phyloP scores from a whole-genome alignment of 2,113 vertebrate species.

The Pangasianodon gigas region DNA sequence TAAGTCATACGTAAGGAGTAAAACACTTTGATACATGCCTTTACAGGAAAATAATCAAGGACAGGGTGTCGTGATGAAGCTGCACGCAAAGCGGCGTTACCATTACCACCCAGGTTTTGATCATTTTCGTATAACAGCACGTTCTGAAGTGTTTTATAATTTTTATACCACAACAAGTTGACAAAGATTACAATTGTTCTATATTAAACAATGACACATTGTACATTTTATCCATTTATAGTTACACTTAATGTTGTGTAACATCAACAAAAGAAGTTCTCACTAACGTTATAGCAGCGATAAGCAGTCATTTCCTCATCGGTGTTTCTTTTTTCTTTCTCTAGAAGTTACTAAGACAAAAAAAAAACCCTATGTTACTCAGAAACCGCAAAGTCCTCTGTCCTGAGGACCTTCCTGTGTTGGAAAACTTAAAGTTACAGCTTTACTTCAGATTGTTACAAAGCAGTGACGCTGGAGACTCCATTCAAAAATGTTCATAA shows the following conservation, averaged over 20 bases:
- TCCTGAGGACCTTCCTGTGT: background rate
- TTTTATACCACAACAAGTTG: background rate
- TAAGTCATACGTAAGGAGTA: background rate
- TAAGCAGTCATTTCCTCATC: background rate
- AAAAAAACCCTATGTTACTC: background rate
- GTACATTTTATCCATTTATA: background rate
- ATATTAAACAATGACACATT: background rate
- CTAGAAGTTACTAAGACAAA: background rate
- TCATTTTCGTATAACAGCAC: no score
- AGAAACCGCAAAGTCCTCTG: background rate
- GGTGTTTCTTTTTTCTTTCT: background rate
- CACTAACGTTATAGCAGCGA: no score
- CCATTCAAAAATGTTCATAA: background rate
- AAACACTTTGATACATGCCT: background rate
- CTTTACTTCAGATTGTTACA: background rate
- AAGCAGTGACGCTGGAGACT: background rate
- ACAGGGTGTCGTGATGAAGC: background rate
- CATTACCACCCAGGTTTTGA: no score
- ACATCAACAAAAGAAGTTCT: background rate
- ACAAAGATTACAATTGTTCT: background rate
- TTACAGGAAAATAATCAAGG: background rate
- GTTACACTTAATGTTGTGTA: background rate
- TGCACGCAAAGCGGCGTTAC: background rate
- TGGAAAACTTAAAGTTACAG: background rate
- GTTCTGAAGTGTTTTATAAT: background rate